Evolutionary conservation across 2,888 invertebrate genomes (phyloP).

Genomic region (Pammene aurita): DNA sequence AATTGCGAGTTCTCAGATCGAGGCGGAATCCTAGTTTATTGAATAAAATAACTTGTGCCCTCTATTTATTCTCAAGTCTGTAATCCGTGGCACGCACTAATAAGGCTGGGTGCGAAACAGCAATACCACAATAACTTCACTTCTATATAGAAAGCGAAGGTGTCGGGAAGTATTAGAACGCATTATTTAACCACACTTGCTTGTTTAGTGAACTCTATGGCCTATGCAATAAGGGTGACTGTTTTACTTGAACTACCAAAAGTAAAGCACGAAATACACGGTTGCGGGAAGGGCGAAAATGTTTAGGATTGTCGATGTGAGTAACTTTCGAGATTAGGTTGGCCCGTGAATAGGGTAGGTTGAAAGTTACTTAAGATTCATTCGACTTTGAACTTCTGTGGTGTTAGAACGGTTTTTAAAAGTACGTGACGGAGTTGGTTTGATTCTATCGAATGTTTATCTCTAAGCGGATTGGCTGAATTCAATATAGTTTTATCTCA

Average conservation of each 20-base stretch:
- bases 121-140: slow-evolving; percentile 4
- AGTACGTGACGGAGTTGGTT: neutral
- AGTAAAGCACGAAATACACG: too few relatives aligned
- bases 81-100: neutral
- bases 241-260: too few relatives aligned
- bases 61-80: neutral
- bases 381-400: neutral
- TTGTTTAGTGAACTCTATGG: too few relatives aligned
- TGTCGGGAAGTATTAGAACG: slow-evolving; percentile 4
- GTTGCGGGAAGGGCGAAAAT: neutral
- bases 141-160: neutral
- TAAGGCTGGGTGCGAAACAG: neutral
- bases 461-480: too few relatives aligned
- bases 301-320: neutral
- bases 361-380: slow-evolving; percentile 1
- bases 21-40: too few relatives aligned
- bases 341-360: neutral
- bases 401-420: neutral
- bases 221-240: too few relatives aligned
- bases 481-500: too few relatives aligned
- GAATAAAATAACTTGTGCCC: too few relatives aligned
- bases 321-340: neutral
- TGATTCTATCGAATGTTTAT: neutral
- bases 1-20: too few relatives aligned
- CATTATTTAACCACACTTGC: neutral